Base-by-base conservation (phyloP, 1,140 invertebrate species). In the Medauroidea extradentata region DNA sequence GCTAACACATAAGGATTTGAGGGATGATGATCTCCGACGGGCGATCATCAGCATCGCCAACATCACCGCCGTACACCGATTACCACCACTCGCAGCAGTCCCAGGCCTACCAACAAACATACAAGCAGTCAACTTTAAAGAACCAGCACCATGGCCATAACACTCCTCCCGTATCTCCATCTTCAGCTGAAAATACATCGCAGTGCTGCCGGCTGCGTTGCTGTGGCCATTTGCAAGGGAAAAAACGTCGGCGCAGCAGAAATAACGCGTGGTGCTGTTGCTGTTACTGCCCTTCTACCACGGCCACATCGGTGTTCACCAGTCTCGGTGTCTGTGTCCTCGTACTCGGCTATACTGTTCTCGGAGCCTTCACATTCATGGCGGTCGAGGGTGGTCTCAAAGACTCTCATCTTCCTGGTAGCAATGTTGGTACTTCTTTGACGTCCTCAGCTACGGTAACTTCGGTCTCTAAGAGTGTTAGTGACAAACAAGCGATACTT, bases 321-420 rank as follows among this genome's bases (percentile, higher is more conserved):
- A 75, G 79, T 67, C 73, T 85, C 3, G 93, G 91, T 27, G 84
- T 95, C 23, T 91, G 91, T 70, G 83, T 85, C 57, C 83, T 96
- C 50, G 91, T 97, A 1, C 78, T 97, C 27, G 86, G 86, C 2
- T 98, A 98, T 76, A 93, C 92, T 27, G 79, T 96, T 1, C 81
- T 95, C 41, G 95, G 95, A 9, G 94, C 92, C 1, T 92, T 96
- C 68, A 85, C 93, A 1, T 98, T 98, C 72, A 87, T 94, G 71
- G 88, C 90, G 2, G 77, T 96, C 34, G 93, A 96, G 73, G 89
- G 88, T 24, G 69, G 23, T 34, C 60, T 63, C 7, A 29, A 65
- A 13, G 72, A 79, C 53, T 75, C 80, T 34, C 72, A 14, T 52
- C 38, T 9, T 2, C 29, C 21, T 8, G 38, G 13, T 18, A 1